Evolutionary conservation across 2,888 invertebrate genomes (phyloP).

Genomic region (Patella depressa): DNA sequence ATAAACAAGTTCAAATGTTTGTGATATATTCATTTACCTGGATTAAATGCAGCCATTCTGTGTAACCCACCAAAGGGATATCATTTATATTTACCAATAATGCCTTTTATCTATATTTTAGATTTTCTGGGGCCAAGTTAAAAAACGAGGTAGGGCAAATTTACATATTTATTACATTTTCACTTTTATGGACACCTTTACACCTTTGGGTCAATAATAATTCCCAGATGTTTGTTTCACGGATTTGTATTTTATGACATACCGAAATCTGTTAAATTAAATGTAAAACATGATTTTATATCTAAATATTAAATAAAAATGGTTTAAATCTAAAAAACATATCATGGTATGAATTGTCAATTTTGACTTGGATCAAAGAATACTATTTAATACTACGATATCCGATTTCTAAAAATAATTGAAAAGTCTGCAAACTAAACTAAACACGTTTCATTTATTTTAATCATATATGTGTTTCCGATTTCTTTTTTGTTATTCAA

Average conservation of each 20-base stretch:
- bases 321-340: not conserved
- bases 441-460: too few relatives aligned
- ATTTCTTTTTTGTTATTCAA: too few relatives aligned
- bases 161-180: not conserved
- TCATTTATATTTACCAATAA: not conserved
- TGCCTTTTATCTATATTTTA: conserved; percentile 39
- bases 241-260: too few relatives aligned
- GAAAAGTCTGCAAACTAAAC: not conserved
- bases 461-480: too few relatives aligned
- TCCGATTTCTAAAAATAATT: not conserved
- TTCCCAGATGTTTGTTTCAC: not conserved
- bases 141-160: conserved; percentile 67
- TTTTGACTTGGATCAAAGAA: not conserved
- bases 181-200: too few relatives aligned
- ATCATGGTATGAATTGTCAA: not conserved
- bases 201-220: not conserved
- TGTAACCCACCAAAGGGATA: too few relatives aligned
- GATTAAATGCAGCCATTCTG: too few relatives aligned
- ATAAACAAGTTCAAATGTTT: too few relatives aligned
- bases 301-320: not conserved
- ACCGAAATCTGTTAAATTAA: too few relatives aligned
- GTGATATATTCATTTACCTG: too few relatives aligned
- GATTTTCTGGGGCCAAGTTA: conserved; percentile 69
- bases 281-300: not conserved
- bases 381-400: not conserved